Conservation (phyloP, 2,797 vertebrate species). For the Acanthopagrus latus region DNA sequence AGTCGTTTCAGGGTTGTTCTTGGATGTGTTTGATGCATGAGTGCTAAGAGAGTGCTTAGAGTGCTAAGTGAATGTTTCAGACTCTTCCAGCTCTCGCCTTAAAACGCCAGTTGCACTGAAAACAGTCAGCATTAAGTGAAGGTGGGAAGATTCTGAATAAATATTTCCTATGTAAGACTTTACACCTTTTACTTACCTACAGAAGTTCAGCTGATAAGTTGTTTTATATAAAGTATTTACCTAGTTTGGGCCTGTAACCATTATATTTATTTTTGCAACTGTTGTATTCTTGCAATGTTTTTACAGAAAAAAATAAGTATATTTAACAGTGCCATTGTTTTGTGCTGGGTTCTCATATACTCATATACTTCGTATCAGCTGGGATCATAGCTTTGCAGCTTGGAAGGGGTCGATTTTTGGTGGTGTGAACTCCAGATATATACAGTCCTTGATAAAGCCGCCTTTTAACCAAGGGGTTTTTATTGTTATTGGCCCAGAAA, state of each 20-base stretch:
- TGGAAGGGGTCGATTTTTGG: not conserved
- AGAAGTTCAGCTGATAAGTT: not conserved
- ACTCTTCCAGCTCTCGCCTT: not conserved
- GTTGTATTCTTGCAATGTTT: not conserved
- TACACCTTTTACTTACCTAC: not conserved
- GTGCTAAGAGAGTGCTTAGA: conserved; percentile 22
- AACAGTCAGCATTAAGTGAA: not conserved
- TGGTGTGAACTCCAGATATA: not conserved
- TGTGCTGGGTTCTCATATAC: not conserved
- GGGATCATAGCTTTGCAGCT: not conserved
- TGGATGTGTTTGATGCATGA: not conserved
- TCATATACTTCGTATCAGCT: not conserved
- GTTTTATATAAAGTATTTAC: not conserved
- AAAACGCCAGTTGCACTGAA: not conserved
- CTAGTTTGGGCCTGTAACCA: not conserved
- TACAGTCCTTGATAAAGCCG: not conserved
- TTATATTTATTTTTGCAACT: not conserved
- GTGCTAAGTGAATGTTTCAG: not conserved
- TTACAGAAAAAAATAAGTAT: too few species aligned
- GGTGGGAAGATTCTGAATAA: not conserved
- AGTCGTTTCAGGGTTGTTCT: not conserved
- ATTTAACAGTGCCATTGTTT: not conserved
- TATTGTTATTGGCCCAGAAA: not conserved
- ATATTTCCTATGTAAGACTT: not conserved
- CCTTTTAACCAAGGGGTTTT: not conserved